Evolutionary conservation across 64 coral and sea anemone species (phyloP), one percentile per base, ranked within the genome.

Genomic region (Montipora capricornis): DNA sequence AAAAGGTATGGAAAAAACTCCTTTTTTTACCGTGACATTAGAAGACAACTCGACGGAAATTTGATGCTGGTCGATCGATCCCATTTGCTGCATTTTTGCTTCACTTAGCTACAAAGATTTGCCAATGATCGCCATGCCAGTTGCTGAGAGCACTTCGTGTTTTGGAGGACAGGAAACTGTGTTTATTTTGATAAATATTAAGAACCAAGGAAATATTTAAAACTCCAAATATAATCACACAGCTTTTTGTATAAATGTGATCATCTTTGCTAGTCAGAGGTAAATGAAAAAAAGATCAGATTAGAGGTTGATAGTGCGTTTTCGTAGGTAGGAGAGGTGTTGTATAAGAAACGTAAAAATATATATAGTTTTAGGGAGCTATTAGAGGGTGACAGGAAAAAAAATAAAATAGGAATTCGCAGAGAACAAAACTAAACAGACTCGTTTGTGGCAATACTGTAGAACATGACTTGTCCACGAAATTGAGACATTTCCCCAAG

Each of bases 131-230:
- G 20, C 22, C 66, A 71, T 49, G 82, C 64, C 49, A 66, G 64
- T 86, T 73, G 66, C 82, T 7, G 82, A 49, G 82, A 20, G 45
- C 46, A 50, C 19, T 46, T 68, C 37, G n/a, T 20, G 82, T 86
- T 86, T 86, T 37, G 37, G 37, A 37, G 37, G 37, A 37, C 37
- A 37, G 37, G 37, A 37, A 37, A 37, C 37, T 37, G 37, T 71
- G 62, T 67, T 22, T 46, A 61, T 13, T 58, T 82, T 68, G 8
- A 20, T 12, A 64, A 47, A 19, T 76, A 76, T 44, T 13, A 78
- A 19, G 76, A 47, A 78, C 15, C 15, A 12, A 49, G 12, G 47
- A 8, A 50, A 86, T 49, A 8, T 83, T 12, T 37, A 84, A 66
- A 69, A n/a, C 8, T 15, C 50, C 6, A 8, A 13, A 44, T 37